Evolutionary conservation across 1,140 invertebrate species (phyloP), one percentile per base, ranked within the genome.

Genomic region (Campodea augens): DNA sequence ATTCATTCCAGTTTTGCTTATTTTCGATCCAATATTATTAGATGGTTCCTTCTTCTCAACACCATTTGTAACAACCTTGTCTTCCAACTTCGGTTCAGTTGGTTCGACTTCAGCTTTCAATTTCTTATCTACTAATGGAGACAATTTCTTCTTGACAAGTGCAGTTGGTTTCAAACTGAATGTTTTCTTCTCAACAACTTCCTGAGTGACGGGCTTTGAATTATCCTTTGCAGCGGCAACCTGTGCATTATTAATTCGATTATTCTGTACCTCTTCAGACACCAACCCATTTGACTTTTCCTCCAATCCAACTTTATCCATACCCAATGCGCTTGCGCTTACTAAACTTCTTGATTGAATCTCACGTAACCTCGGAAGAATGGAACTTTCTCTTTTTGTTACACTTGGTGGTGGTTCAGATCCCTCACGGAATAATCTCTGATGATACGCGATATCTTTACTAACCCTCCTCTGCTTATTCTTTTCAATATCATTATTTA

Each of bases 181-280:
- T 7, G 27, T 32, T 32, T 15, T 15, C 15, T 32, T 32, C 15
- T 7, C 7, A 7, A 32, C 7, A 7, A 10, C 15, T 15, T 32
- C 27, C 7, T 7, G 61, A 12, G 65, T 63, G 47, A 56, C 54
- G 29, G 55, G 57, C 54, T 67, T 64, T 43, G 65, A 60, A 58
- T 67, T 60, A 39, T 57, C 52, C 57, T 50, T 72, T 37, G 29
- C 20, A 5, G 46, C 74, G 49, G 77, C 77, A 48, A 77, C 77
- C 44, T 80, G 75, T 45, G 77, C 77, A 1, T 70, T 64, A 50
- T 73, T 74, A n/a, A 68, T 60, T 56, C 70, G 78, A 7, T 32
- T 32, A 7, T 32, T 7, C 27, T 32, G 27, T 15, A 32, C 7
- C 7, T 15, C 7, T 15, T 32, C 27, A 32, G 27, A 7, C 7